Percentiles rank a stretch among this genome's conserved stretches.
phyloP scores from a whole-genome alignment of 2,888 invertebrate genomes.

The Junonia oenone region DNA sequence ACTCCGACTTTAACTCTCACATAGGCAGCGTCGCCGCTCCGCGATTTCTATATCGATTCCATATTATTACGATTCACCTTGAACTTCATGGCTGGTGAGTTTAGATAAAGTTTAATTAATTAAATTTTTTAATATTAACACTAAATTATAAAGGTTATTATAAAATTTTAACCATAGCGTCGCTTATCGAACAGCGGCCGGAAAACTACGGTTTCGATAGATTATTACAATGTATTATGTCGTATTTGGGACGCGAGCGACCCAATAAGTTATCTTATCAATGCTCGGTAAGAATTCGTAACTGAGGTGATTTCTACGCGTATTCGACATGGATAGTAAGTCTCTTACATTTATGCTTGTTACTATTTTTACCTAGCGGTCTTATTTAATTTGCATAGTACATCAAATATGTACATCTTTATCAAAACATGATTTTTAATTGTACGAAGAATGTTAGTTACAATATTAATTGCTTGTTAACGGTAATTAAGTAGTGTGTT shows the following conservation, averaged over 20 bases:
- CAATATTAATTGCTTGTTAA: not conserved
- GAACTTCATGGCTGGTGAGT: constrained; percentile 74
- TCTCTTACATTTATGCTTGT: constrained; percentile 28
- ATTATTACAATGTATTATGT: constrained; percentile 17
- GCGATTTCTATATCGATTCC: constrained; percentile 71
- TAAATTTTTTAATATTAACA: too few species aligned
- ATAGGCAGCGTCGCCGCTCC: constrained; percentile 51
- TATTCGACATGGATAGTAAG: constrained; percentile 53
- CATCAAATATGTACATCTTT: too few species aligned
- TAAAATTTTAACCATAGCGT: too few species aligned
- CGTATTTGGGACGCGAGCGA: constrained; percentile 35
- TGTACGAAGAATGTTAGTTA: not conserved
- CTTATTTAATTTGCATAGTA: too few species aligned
- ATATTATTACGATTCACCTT: constrained; percentile 47
- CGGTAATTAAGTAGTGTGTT: not conserved
- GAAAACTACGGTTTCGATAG: constrained; percentile 27
- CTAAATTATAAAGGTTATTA: too few species aligned
- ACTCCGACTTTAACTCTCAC: constrained; percentile 59
- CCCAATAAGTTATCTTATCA: constrained; percentile 54
- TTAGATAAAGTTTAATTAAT: constrained; percentile 13
- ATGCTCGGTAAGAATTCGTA: constrained; percentile 42
- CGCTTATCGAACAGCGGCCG: constrained; percentile 19
- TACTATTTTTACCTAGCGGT: not conserved
- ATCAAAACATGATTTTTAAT: not conserved
- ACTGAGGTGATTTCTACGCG: constrained; percentile 36